Conservation (phyloP, 2,113 vertebrate species). For the Ginglymostoma cirratum region DNA sequence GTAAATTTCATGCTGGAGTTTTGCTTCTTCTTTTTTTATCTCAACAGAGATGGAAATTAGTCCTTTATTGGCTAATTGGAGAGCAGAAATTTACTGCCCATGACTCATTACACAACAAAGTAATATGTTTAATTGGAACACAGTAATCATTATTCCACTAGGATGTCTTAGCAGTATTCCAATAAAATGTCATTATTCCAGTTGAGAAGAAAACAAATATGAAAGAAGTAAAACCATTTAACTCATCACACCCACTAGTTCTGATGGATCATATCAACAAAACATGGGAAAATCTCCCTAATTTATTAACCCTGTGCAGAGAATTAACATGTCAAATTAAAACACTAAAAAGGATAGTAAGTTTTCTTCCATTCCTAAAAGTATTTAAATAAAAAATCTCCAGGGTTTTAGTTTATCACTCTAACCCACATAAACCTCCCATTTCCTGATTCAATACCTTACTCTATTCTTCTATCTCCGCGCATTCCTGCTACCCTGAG, state of each 20-base stretch:
- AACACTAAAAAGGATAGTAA: neutral
- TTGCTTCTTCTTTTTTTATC: neutral
- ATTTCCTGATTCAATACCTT: neutral
- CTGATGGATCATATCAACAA: neutral
- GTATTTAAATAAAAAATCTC: neutral
- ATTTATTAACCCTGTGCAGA: neutral
- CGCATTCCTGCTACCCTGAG: neutral
- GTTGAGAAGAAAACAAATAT: slow-evolving; percentile 24
- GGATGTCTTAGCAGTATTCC: neutral
- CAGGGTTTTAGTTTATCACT: neutral
- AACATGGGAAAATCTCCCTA: neutral
- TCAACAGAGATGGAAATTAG: neutral
- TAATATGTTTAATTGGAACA: slow-evolving; percentile 2
- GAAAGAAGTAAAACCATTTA: neutral
- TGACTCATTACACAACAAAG: slow-evolving; percentile 17
- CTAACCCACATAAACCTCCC: neutral
- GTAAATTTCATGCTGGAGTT: neutral
- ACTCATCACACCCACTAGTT: neutral
- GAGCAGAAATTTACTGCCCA: neutral
- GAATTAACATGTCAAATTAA: neutral
- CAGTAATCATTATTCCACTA: slow-evolving; percentile 22
- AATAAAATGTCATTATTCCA: neutral
- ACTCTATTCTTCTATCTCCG: neutral
- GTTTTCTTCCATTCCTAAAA: neutral
- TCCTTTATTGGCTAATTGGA: slow-evolving; percentile 18